These are phyloP conservation scores for Acronicta leporina DNA, from an alignment of 2,888 invertebrate genomes.

Conservation along the genomic window DNA sequence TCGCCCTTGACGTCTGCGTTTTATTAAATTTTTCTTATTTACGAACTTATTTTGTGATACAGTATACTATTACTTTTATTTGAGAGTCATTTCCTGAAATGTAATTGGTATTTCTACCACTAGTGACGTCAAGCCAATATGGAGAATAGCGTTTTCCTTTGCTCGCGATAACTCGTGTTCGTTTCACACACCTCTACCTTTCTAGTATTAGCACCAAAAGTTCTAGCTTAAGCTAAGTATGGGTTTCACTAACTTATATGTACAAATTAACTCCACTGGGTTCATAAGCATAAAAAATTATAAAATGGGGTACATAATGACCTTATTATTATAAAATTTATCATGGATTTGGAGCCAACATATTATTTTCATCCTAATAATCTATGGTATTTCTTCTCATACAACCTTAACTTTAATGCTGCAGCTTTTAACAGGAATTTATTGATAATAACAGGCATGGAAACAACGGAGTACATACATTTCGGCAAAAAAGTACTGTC, in stretches of 20 bases:
- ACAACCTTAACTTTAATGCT: too few species aligned
- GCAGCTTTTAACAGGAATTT: too few species aligned
- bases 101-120: conserved; percentile 40
- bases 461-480: too few species aligned
- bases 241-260: not conserved
- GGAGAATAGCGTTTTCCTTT: conserved; percentile 52
- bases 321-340: too few species aligned
- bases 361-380: too few species aligned
- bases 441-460: too few species aligned
- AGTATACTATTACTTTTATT: conserved; percentile 1
- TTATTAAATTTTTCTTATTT: conserved; percentile 39
- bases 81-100: conserved; percentile 17
- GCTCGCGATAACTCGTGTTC: conserved; percentile 35
- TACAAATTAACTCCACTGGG: not conserved
- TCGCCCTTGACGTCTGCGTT: conserved; percentile 73
- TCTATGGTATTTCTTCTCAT: too few species aligned
- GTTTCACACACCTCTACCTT: conserved; percentile 21
- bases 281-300: conserved; percentile 5
- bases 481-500: too few species aligned
- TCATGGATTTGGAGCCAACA: too few species aligned
- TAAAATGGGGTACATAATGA: conserved; percentile 18
- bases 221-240: not conserved
- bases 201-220: conserved; percentile 13
- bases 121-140: conserved; percentile 63
- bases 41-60: conserved; percentile 13